Evolutionary conservation across 2,797 vertebrate species (phyloP), one percentile per base, ranked within the genome.

Genomic region (Fundulus diaphanus): DNA sequence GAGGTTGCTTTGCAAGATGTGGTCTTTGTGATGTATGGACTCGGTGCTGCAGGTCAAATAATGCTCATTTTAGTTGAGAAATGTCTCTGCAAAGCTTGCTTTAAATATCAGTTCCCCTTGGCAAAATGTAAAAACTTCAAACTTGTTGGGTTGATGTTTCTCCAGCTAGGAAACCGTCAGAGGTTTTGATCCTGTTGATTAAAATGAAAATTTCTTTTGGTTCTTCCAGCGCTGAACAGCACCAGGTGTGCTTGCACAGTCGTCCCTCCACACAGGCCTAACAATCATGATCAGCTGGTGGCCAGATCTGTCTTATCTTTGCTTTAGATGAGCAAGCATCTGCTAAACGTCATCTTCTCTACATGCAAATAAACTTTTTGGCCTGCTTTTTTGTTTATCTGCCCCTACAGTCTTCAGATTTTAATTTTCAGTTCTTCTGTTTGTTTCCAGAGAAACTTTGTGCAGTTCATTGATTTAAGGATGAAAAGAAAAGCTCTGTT

Each of bases 241-340:
- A 63, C 63, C 83, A 83, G 86, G 81, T 84, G 77, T 78, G 76
- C 65, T 71, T 31, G 22, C 73, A 68, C n/a, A n/a, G n/a, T n/a
- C n/a, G n/a, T n/a, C n/a, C 31, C 7, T 72, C 51, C 72, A 48
- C 44, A 6, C n/a, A 24, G 44, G 78, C 37, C 79, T 46, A 44
- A 81, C 79, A 84, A 76, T 82, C 69, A 68, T 31, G 15, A 70
- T 57, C 84, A 87, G 87, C 74, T 87, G 82, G 63, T 84, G 48
- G 70, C 33, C 18, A 49, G 72, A 68, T 7, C 29, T 68, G 59
- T 72, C 76, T 78, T 13, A n/a, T 49, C 73, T 70, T 54, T 66
- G 75, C 56, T 74, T 78, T 68, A 12, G 54, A 2, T 68, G 56
- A 31, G 56, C 29, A 59, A 59, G 8, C 29, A 31, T 31, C 56